phyloP scores from a whole-genome alignment of 2,113 vertebrate genomes.

The Leptobrachium ailaonicum region DNA sequence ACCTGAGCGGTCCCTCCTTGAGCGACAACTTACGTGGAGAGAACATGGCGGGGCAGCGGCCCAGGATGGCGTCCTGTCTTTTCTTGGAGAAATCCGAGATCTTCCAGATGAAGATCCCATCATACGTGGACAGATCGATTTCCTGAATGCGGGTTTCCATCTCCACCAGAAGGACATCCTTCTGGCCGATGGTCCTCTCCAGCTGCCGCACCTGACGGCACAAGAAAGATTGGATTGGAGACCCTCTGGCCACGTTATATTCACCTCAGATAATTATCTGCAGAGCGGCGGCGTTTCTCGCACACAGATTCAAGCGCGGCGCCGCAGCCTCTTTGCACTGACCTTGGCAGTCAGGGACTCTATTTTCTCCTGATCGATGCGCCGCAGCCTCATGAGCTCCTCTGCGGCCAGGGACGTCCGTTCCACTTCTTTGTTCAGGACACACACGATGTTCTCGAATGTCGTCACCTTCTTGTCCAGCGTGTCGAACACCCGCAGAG shows the following conservation, averaged over 20 bases:
- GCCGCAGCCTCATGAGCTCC: constrained; percentile 81
- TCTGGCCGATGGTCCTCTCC: constrained; percentile 78
- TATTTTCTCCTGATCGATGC: constrained; percentile 84
- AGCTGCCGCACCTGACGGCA: constrained; percentile 81
- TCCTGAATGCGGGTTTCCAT: constrained; percentile 77
- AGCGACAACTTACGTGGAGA: constrained; percentile 79
- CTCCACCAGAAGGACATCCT: constrained; percentile 83
- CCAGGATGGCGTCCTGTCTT: constrained; percentile 81
- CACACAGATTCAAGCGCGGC: too few species aligned
- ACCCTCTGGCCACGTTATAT: background rate
- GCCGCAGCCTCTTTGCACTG: constrained; percentile 15
- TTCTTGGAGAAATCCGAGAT: constrained; percentile 81
- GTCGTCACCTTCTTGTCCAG: constrained; percentile 80
- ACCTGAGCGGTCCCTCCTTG: background rate
- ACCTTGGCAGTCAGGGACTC: constrained; percentile 84
- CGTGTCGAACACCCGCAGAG: constrained; percentile 77
- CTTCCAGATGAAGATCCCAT: constrained; percentile 90
- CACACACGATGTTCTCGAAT: constrained; percentile 89
- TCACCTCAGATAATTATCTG: background rate
- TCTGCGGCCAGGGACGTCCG: constrained; percentile 74
- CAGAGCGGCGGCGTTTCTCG: too few species aligned
- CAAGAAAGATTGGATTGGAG: background rate
- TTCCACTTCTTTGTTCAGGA: constrained; percentile 90
- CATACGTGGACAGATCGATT: constrained; percentile 80
- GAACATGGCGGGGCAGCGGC: constrained; percentile 86